Percentiles rank a stretch among this genome's conserved stretches.
Conservation (phyloP, 1,140 invertebrate species). For the Macrobrachium nipponense region DNA sequence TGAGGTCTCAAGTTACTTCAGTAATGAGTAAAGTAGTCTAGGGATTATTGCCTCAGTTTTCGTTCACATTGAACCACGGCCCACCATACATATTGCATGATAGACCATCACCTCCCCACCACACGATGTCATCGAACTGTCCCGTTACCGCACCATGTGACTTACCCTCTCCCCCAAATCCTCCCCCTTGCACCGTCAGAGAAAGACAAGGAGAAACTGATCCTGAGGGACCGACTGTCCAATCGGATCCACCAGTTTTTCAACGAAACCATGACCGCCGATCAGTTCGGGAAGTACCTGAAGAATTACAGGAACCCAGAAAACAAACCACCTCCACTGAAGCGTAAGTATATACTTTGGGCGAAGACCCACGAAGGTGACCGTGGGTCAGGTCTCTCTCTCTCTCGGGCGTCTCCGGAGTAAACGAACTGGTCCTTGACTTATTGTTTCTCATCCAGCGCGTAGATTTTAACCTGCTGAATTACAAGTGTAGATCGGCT, state of each 20-base stretch:
- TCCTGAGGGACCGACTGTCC: slow-evolving; percentile 53
- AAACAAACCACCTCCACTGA: background rate
- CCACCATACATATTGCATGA: no score
- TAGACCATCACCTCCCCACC: background rate
- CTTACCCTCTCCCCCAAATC: slow-evolving; percentile 19
- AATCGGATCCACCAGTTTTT: slow-evolving; percentile 57
- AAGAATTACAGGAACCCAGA: slow-evolving; percentile 52
- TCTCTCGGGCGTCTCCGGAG: no score
- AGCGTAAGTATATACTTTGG: slow-evolving; percentile 41
- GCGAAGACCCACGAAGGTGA: no score
- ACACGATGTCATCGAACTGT: background rate
- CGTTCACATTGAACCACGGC: no score
- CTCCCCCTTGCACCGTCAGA: slow-evolving; percentile 36
- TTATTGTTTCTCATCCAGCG: no score
- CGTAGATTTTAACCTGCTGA: no score
- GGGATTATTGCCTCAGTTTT: no score
- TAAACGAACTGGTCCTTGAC: no score
- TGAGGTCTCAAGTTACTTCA: no score
- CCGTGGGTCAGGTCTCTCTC: no score
- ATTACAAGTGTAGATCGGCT: no score
- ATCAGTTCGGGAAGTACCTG: slow-evolving; percentile 58
- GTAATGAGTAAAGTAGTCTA: no score
- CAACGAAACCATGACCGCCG: slow-evolving; percentile 32
- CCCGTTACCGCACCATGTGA: background rate
- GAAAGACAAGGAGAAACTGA: slow-evolving; percentile 58